Conservation (phyloP, 2,797 vertebrate genomes). For the Vespertilio murinus region DNA sequence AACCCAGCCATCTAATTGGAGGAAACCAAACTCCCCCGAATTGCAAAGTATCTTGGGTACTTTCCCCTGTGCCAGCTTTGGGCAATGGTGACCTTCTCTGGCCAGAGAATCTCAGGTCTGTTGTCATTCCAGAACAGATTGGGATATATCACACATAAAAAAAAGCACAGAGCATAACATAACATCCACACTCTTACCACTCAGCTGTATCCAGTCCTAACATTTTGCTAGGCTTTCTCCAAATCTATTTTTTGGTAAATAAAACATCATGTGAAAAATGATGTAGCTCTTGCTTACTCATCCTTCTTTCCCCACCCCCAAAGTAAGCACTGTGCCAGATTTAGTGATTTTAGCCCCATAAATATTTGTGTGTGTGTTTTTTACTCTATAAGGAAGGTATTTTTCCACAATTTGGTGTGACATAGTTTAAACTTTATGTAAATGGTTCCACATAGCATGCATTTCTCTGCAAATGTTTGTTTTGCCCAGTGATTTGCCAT, state of each 20-base stretch:
- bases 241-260: constrained; percentile 41
- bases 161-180: neutral
- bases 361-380: neutral
- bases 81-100: neutral
- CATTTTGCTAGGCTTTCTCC: neutral
- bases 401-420: neutral
- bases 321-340: neutral
- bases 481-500: neutral
- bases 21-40: neutral
- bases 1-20: neutral
- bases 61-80: neutral
- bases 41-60: neutral
- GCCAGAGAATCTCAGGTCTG: neutral
- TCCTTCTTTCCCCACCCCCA: neutral
- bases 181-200: neutral
- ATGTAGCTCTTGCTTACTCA: neutral
- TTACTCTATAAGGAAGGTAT: neutral
- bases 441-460: neutral
- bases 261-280: constrained; percentile 38
- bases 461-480: constrained; percentile 29
- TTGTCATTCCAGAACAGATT: constrained; percentile 44
- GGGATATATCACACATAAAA: neutral
- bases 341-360: constrained; percentile 30
- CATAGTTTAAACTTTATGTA: constrained; percentile 17
- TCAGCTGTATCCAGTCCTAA: neutral